Evolutionary conservation across 2,113 vertebrate species (phyloP), one percentile per base, ranked within the genome.

Genomic region (Geococcyx californianus): DNA sequence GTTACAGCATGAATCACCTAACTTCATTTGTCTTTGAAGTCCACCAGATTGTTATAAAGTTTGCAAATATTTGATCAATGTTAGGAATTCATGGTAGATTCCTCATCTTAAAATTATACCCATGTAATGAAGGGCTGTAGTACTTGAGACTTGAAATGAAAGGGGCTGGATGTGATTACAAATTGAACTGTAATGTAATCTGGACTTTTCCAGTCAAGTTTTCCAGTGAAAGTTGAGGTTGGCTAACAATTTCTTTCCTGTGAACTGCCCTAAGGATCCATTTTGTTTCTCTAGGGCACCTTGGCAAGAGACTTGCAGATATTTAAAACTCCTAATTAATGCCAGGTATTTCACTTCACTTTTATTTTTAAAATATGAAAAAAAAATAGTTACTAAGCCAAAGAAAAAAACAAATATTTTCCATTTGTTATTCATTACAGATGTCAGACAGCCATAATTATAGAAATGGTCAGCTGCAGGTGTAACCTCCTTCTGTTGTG

Each of bases 321-420:
- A 96, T 95, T 97, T 95, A 84, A 97, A 96, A 90, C 84, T 49
- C 23, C 60, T 91, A 96, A 97, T 97, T 97, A 96, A 93, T 95
- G 73, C 79, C 95, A 96, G 79, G 66, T 94, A 89, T 95, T 93
- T 85, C 62, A 84, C 90, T 95, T 95, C 1, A 5, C 73, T 97
- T 97, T 94, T 95, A 96, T 95, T 97, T 97, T 96, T 96, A 95
- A 96, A 96, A 91, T 66, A 77, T 90, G 40, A 90, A 89, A 88
- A 90, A n/a, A 93, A 36, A 93, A 81, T 28, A 77, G 88, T 64
- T 36, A 29, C 66, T 68, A 66, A 92, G 59, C 84, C 55, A 81
- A 76, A 89, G 75, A 72, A 79, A 92, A n/a, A 93, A 94, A 62
- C 84, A 95, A 95, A 74, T 87, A 96, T 86, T 94, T 94, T 92